Evolutionary conservation across 2,113 vertebrate species (phyloP).

Genomic region (Platichthys flesus): DNA sequence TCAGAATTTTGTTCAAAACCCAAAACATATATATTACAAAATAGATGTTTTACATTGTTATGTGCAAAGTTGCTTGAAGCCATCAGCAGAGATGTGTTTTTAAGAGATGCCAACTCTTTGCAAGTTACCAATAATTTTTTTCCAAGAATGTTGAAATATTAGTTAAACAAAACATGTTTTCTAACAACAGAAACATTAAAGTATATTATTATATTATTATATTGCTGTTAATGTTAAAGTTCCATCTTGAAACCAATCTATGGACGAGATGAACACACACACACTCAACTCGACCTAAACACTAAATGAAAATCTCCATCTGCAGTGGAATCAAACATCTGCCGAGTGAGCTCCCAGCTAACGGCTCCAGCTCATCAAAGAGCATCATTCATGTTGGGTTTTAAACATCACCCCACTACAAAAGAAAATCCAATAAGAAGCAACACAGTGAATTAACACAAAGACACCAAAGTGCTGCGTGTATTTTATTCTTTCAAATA

Average conservation of each 20-base stretch:
- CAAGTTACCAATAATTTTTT: too few species aligned
- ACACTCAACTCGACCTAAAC: constrained; percentile 22
- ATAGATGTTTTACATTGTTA: too few species aligned
- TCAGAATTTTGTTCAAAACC: too few species aligned
- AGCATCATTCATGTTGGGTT: constrained; percentile 41
- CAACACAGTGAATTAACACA: not conserved
- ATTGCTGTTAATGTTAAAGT: not conserved
- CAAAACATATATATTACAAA: too few species aligned
- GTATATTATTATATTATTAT: too few species aligned
- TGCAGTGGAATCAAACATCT: constrained; percentile 50
- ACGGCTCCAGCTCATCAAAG: constrained; percentile 41
- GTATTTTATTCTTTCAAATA: not conserved
- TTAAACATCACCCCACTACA: not conserved
- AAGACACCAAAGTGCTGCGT: not conserved
- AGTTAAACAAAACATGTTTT: too few species aligned
- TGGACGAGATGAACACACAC: constrained; percentile 13
- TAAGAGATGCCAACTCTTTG: too few species aligned
- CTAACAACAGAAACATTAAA: too few species aligned
- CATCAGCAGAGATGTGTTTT: too few species aligned
- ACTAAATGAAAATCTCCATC: constrained; percentile 40
- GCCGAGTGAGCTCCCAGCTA: constrained; percentile 25
- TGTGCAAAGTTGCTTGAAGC: too few species aligned
- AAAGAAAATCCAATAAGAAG: not conserved
- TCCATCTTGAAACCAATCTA: constrained; percentile 7
- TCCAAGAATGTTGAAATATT: too few species aligned